These are phyloP conservation scores for Embidobia sp. DNA, from an alignment of 2,888 invertebrate species.

Conservation along the genomic window DNA sequence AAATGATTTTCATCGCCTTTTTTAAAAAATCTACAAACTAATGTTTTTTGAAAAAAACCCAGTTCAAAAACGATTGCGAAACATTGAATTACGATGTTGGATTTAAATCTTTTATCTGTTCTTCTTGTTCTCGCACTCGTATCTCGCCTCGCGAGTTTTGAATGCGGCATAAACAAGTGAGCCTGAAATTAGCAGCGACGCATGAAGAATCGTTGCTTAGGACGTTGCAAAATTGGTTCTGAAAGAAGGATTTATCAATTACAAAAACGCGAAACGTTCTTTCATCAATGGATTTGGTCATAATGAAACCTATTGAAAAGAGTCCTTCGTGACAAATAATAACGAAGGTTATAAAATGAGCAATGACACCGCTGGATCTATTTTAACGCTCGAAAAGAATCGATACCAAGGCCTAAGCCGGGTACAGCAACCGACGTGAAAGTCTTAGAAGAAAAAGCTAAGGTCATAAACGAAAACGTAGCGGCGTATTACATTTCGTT, in stretches of 20 bases:
- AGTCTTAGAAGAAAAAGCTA: constrained; percentile 67
- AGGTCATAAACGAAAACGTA: constrained; percentile 68
- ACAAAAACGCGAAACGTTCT: constrained; percentile 22
- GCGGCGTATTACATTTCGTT: constrained; percentile 37
- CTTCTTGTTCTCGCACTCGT: too few relatives aligned
- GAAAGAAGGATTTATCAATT: constrained; percentile 24
- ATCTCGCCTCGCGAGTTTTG: too few relatives aligned
- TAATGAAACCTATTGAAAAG: constrained; percentile 45
- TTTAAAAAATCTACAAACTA: too few relatives aligned
- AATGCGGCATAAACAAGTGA: background rate
- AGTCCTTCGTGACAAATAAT: constrained; percentile 39
- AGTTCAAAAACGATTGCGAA: too few relatives aligned
- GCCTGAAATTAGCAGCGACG: background rate
- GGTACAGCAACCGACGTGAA: constrained; percentile 60
- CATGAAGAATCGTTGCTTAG: constrained; percentile 1
- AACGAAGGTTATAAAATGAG: constrained; percentile 56
- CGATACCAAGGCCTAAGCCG: constrained; percentile 44
- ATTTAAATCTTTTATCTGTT: too few relatives aligned
- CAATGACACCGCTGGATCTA: constrained; percentile 55
- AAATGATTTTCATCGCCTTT: too few relatives aligned
- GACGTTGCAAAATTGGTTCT: constrained; percentile 1
- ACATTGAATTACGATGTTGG: too few relatives aligned
- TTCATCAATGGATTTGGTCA: constrained; percentile 26
- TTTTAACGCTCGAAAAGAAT: constrained; percentile 59
- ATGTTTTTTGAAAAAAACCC: too few relatives aligned